These are phyloP conservation scores for Gila robusta DNA, from an alignment of 2,797 vertebrate genomes.

Conservation along the genomic window DNA sequence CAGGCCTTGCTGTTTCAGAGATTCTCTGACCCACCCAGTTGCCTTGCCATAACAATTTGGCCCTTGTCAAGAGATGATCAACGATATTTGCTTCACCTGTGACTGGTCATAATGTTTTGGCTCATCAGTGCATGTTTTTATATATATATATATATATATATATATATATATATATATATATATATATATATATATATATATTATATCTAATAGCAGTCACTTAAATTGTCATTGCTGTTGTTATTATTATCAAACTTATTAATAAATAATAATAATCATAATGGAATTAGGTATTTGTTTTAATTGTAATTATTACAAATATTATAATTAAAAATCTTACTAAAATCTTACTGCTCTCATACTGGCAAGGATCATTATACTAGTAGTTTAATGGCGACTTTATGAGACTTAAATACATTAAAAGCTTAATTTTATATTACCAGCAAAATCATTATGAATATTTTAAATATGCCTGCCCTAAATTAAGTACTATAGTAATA, in stretches of 20 bases:
- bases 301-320: not conserved
- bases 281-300: not conserved
- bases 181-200: too few relatives aligned
- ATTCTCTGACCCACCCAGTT: too few relatives aligned
- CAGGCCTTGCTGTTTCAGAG: too few relatives aligned
- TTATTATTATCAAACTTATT: not conserved
- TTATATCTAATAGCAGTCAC: not conserved
- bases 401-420: not conserved
- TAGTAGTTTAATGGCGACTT: not conserved
- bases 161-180: too few relatives aligned
- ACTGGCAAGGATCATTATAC: not conserved
- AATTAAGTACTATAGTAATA: not conserved
- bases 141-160: too few relatives aligned
- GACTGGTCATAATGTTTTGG: too few relatives aligned
- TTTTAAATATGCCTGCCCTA: not conserved
- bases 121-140: too few relatives aligned
- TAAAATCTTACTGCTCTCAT: not conserved
- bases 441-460: not conserved
- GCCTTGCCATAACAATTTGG: too few relatives aligned
- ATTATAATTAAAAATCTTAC: not conserved
- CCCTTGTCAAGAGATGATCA: too few relatives aligned
- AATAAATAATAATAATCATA: not conserved
- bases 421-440: not conserved
- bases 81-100: too few relatives aligned
- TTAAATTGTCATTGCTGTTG: not conserved